phyloP scores from a whole-genome alignment of 1,140 invertebrate species.

The Orussus abietinus region DNA sequence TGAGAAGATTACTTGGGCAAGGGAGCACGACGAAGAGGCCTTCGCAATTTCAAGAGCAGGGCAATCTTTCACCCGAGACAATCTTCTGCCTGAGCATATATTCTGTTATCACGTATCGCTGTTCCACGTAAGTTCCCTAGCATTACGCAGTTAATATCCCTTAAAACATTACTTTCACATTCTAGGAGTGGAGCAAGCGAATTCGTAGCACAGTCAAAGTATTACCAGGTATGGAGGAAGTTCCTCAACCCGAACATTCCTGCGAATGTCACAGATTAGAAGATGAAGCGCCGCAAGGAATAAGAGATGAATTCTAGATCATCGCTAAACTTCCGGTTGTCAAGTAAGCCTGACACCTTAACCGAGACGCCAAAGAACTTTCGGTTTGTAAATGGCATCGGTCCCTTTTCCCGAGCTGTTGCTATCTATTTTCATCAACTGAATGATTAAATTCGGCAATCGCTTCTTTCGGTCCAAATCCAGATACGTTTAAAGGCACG shows the following conservation, averaged over 20 bases:
- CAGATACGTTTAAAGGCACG: too few relatives aligned
- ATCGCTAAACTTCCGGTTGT: too few relatives aligned
- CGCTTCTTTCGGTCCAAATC: too few relatives aligned
- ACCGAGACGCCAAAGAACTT: too few relatives aligned
- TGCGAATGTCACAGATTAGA: conserved; percentile 51
- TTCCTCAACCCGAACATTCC: conserved; percentile 58
- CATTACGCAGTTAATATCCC: conserved; percentile 3
- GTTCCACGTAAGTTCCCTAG: conserved; percentile 60
- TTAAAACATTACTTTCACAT: conserved; percentile 20
- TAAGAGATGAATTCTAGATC: conserved; percentile 55
- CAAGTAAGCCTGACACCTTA: too few relatives aligned
- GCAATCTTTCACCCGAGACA: conserved; percentile 68
- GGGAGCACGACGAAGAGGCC: conserved; percentile 70
- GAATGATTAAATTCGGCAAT: too few relatives aligned
- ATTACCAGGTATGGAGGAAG: conserved; percentile 70
- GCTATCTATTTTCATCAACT: too few relatives aligned
- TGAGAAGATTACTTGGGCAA: conserved; percentile 77
- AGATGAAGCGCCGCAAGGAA: conserved; percentile 21
- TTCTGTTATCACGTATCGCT: conserved; percentile 86
- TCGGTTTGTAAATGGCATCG: too few relatives aligned
- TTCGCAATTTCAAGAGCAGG: conserved; percentile 68
- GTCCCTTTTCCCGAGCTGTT: too few relatives aligned
- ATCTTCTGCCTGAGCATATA: conserved; percentile 81
- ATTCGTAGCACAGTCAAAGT: conserved; percentile 60
- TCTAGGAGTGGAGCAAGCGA: conserved; percentile 71